Conservation (phyloP, 2,113 vertebrate genomes). For the Colossoma macropomum region DNA sequence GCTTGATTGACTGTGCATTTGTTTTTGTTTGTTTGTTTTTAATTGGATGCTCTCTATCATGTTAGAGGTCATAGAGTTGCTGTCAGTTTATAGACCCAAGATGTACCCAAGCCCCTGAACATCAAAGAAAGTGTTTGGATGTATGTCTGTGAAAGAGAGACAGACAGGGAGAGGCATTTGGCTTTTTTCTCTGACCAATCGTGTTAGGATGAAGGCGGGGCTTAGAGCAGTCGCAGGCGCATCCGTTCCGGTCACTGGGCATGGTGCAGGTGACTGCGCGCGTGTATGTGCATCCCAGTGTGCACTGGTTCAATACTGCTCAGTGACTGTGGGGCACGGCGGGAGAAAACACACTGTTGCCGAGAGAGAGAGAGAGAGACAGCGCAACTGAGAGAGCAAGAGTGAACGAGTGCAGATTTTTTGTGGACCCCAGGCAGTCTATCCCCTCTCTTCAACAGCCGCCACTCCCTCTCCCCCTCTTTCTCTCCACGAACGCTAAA, state of each 20-base stretch:
- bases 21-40: no score
- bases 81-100: background rate
- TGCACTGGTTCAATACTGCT: background rate
- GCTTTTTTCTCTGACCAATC: slow-evolving; percentile 13
- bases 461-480: slow-evolving; percentile 30
- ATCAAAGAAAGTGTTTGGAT: slow-evolving; percentile 1
- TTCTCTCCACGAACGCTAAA: background rate
- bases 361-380: background rate
- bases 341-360: background rate
- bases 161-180: slow-evolving; percentile 1
- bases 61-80: no score
- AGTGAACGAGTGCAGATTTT: slow-evolving; percentile 27
- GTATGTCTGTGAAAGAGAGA: background rate
- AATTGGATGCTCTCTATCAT: no score
- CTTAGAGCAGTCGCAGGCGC: slow-evolving; percentile 27
- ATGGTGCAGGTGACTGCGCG: slow-evolving; percentile 35
- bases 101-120: background rate
- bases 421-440: slow-evolving; percentile 39
- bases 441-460: slow-evolving; percentile 34
- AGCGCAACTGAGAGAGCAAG: slow-evolving; percentile 31
- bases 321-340: slow-evolving; percentile 8
- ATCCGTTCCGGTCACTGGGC: slow-evolving; percentile 42
- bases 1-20: no score
- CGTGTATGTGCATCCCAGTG: slow-evolving; percentile 16
- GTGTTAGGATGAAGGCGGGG: background rate